Evolutionary conservation across 2,888 invertebrate genomes (phyloP).

Genomic region (Scaptomyza parva): DNA sequence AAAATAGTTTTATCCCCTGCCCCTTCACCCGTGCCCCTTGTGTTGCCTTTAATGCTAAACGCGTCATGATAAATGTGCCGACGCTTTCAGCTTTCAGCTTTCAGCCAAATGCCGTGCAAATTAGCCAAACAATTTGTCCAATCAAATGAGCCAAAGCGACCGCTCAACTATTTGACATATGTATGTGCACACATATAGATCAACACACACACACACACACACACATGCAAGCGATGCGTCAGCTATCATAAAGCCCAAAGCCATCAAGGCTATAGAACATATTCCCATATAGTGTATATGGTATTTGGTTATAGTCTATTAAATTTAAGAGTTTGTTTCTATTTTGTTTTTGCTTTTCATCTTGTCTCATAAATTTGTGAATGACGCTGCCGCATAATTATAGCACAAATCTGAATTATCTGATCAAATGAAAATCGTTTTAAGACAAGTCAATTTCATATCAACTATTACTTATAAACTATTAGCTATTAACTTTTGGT

Average conservation of each 20-base stretch:
- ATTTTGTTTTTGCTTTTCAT: conserved; percentile 7
- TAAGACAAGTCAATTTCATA: too few species aligned
- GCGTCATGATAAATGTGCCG: conserved; percentile 67
- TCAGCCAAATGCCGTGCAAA: conserved; percentile 66
- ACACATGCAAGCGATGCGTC: conserved; percentile 35
- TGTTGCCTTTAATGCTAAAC: conserved; percentile 40
- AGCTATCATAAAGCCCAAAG: conserved; percentile 38
- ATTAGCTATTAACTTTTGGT: too few species aligned
- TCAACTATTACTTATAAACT: too few species aligned
- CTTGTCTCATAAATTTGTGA: conserved; percentile 6
- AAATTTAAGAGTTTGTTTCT: background rate
- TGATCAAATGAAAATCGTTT: too few species aligned
- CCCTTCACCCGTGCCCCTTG: conserved; percentile 2
- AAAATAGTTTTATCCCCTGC: conserved; percentile 56
- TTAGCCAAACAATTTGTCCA: conserved; percentile 74
- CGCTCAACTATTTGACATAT: conserved; percentile 12
- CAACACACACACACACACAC: background rate
- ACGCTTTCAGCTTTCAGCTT: conserved; percentile 65
- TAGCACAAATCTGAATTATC: conserved; percentile 14
- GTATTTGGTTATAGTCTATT: conserved; percentile 3
- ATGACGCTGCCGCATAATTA: conserved; percentile 4
- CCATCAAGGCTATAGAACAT: conserved; percentile 37
- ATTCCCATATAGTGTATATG: conserved; percentile 7
- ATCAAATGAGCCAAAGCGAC: conserved; percentile 44
- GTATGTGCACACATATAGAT: conserved; percentile 1